Percentiles rank a stretch among this genome's conserved stretches.
These are phyloP conservation scores for Synanthedon myopaeformis DNA, from an alignment of 2,888 invertebrate genomes.

Conservation along the genomic window DNA sequence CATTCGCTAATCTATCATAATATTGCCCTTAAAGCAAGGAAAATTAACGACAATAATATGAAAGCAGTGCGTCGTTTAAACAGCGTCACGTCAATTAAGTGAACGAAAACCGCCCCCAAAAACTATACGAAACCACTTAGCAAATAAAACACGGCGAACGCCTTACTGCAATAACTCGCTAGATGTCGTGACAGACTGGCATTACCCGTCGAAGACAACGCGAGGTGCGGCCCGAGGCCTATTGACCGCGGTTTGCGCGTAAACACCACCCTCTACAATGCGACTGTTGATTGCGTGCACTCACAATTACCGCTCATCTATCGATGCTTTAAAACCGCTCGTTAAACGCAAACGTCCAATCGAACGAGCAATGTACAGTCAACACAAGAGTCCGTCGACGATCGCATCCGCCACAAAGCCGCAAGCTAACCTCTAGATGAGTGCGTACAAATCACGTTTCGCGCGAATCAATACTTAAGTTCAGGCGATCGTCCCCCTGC, in stretches of 20 bases:
- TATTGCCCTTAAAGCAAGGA: no score
- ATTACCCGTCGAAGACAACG: slow-evolving; percentile 55
- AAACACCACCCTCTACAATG: slow-evolving; percentile 38
- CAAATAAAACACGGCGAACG: slow-evolving; percentile 49
- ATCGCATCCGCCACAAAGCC: slow-evolving; percentile 22
- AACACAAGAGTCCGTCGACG: slow-evolving; percentile 19
- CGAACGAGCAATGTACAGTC: slow-evolving; percentile 16
- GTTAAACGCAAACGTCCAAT: neutral
- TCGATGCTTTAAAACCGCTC: neutral
- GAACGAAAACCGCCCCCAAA: slow-evolving; percentile 28
- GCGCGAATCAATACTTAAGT: slow-evolving; percentile 72
- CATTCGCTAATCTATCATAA: no score
- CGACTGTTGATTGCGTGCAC: no score
- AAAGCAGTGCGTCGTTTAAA: slow-evolving; percentile 36
- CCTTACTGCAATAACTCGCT: slow-evolving; percentile 35
- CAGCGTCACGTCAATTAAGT: slow-evolving; percentile 49
- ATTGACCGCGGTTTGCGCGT: slow-evolving; percentile 63
- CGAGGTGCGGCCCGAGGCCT: slow-evolving; percentile 58
- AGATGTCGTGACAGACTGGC: slow-evolving; percentile 58
- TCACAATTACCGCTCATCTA: neutral
- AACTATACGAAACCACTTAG: slow-evolving; percentile 51
- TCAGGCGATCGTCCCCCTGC: slow-evolving; percentile 67
- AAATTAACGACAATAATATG: neutral
- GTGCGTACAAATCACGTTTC: slow-evolving; percentile 71
- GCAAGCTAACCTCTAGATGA: slow-evolving; percentile 63